Evolutionary conservation across 2,888 invertebrate genomes (phyloP).

Genomic region (Crossocerus cetratus): DNA sequence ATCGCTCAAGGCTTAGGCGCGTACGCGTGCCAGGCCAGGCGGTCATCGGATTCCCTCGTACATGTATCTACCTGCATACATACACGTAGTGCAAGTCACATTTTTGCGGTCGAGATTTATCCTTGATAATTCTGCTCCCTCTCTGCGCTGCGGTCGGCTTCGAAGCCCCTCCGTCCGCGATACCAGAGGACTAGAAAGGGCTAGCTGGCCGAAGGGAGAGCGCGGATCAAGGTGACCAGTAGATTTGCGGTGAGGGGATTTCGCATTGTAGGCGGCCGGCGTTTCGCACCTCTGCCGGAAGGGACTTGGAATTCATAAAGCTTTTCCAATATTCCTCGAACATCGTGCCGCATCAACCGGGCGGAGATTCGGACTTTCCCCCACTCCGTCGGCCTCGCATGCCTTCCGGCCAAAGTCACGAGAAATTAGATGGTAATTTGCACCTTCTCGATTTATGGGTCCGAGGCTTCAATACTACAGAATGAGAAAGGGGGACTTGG

Average conservation of each 20-base stretch:
- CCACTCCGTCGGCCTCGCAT: background rate
- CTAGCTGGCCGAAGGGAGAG: background rate
- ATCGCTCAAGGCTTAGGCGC: background rate
- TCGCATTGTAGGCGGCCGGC: slow-evolving; percentile 2
- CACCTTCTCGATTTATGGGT: slow-evolving; percentile 30
- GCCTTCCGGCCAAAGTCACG: slow-evolving; percentile 30
- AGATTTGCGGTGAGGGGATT: slow-evolving; percentile 34
- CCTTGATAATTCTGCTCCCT: background rate
- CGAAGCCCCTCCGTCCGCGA: background rate
- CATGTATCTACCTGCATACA: too few relatives aligned
- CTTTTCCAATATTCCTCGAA: slow-evolving; percentile 49
- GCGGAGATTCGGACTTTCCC: background rate
- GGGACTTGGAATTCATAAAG: slow-evolving; percentile 50
- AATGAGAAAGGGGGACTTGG: background rate
- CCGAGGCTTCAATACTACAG: slow-evolving; percentile 24
- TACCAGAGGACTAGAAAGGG: too few relatives aligned
- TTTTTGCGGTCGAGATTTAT: slow-evolving; percentile 1
- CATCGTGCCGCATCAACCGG: slow-evolving; percentile 29
- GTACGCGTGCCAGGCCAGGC: slow-evolving; percentile 17
- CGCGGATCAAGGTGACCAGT: background rate
- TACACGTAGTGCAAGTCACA: too few relatives aligned
- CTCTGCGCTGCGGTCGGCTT: too few relatives aligned
- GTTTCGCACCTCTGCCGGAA: slow-evolving; percentile 25
- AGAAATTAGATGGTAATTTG: slow-evolving; percentile 52
- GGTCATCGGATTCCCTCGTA: background rate